A percentile compares a stretch with the other conserved stretches of the same genome.
Evolutionary conservation across 1,140 invertebrate genomes (phyloP).

Genomic region (Heliothis virescens): DNA sequence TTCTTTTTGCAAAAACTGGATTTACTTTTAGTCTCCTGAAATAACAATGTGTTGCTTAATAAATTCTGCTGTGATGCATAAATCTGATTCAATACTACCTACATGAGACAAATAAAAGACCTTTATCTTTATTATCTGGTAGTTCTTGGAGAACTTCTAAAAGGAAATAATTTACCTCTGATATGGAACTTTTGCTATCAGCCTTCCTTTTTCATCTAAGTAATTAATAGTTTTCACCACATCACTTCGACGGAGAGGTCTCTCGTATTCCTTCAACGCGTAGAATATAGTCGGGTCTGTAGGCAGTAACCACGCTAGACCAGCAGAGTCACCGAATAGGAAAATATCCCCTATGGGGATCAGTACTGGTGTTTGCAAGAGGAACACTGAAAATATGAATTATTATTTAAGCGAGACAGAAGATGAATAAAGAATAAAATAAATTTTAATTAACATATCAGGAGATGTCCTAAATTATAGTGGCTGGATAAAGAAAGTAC

Average conservation of each 20-base stretch:
- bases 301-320: slow-evolving; percentile 91
- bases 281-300: slow-evolving; percentile 83
- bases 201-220: slow-evolving; percentile 68
- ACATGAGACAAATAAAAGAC: neutral
- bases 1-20: slow-evolving; percentile 87
- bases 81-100: too few relatives aligned
- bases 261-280: slow-evolving; percentile 71
- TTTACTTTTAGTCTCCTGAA: slow-evolving; percentile 82
- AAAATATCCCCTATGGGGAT: slow-evolving; percentile 89
- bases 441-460: neutral
- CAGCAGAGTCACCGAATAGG: slow-evolving; percentile 90
- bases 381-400: slow-evolving; percentile 87
- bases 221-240: slow-evolving; percentile 67
- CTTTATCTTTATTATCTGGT: too few relatives aligned
- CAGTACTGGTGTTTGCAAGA: slow-evolving; percentile 87
- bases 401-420: too few relatives aligned
- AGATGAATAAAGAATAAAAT: neutral
- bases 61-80: too few relatives aligned
- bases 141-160: too few relatives aligned
- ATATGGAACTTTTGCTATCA: slow-evolving; percentile 72
- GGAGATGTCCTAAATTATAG: too few relatives aligned
- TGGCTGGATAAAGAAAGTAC: too few relatives aligned
- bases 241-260: slow-evolving; percentile 70
- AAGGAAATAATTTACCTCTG: slow-evolving; percentile 44
- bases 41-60: slow-evolving; percentile 24